Conservation (phyloP, 2,888 invertebrate genomes). For the Entomobrya multifasciata region DNA sequence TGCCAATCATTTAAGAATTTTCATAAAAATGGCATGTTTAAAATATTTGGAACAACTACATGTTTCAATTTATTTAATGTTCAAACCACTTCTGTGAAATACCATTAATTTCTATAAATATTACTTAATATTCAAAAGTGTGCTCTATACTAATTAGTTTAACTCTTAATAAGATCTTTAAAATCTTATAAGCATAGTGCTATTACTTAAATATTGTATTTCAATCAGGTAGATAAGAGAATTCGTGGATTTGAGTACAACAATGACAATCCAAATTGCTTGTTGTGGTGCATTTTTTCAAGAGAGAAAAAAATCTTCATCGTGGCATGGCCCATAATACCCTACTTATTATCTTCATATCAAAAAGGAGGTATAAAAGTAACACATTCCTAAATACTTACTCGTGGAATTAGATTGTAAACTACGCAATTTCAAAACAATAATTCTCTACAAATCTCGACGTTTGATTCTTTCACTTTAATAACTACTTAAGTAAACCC, state of each 20-base stretch:
- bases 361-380: neutral
- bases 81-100: too few relatives aligned
- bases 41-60: too few relatives aligned
- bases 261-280: neutral
- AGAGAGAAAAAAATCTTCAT: neutral
- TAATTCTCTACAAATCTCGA: neutral
- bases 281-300: conserved; percentile 8
- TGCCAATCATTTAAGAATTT: too few relatives aligned
- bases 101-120: too few relatives aligned
- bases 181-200: too few relatives aligned
- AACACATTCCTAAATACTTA: neutral
- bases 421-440: neutral
- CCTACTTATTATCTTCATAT: neutral
- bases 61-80: too few relatives aligned
- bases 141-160: too few relatives aligned
- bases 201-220: conserved; percentile 21
- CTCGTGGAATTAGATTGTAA: neutral
- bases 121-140: too few relatives aligned
- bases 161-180: too few relatives aligned
- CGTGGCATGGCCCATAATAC: neutral
- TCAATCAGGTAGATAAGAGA: conserved; percentile 36
- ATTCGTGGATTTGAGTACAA: conserved; percentile 7
- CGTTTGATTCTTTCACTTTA: too few relatives aligned
- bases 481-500: too few relatives aligned
- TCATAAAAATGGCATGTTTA: too few relatives aligned